phyloP scores from a whole-genome alignment of 2,888 invertebrate species.

The Caenorhabditis becei region DNA sequence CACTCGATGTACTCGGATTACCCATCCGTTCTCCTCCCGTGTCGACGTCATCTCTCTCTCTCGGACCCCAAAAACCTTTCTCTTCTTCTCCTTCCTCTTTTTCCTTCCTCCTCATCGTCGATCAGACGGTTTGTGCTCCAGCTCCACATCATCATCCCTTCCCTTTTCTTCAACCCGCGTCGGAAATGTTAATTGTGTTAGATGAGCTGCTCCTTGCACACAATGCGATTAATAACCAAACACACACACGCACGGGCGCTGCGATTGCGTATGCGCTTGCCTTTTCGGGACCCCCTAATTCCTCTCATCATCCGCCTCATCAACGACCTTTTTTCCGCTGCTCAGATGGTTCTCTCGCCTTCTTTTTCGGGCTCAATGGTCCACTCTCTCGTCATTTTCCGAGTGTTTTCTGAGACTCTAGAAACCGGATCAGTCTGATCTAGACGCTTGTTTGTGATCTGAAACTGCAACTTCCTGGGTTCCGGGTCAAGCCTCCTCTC shows the following conservation, averaged over 20 bases:
- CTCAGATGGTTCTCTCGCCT: slow-evolving; percentile 29
- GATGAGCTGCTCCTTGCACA: slow-evolving; percentile 24
- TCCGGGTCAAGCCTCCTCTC: too few relatives aligned
- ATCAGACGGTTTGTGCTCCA: slow-evolving; percentile 52
- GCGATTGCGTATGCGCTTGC: slow-evolving; percentile 1
- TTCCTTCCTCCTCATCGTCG: slow-evolving; percentile 40
- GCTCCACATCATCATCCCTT: slow-evolving; percentile 5
- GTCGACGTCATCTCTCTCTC: slow-evolving; percentile 12
- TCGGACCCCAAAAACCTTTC: slow-evolving; percentile 24
- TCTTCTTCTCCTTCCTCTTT: slow-evolving; percentile 6
- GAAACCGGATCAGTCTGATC: background rate
- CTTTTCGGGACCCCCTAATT: background rate
- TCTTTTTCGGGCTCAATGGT: slow-evolving; percentile 17
- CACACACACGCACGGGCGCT: slow-evolving; percentile 8
- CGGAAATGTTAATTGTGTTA: slow-evolving; percentile 42
- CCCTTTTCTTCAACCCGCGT: slow-evolving; percentile 2
- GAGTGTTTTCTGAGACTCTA: background rate
- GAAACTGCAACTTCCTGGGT: too few relatives aligned
- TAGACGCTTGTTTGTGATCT: background rate
- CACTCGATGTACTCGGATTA: slow-evolving; percentile 15
- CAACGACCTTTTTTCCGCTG: slow-evolving; percentile 32
- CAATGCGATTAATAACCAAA: slow-evolving; percentile 47
- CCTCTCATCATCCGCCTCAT: background rate
- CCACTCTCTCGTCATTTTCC: slow-evolving; percentile 19
- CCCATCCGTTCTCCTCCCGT: slow-evolving; percentile 22